phyloP scores from a whole-genome alignment of 2,113 vertebrate species.

The Tapirus terrestris region DNA sequence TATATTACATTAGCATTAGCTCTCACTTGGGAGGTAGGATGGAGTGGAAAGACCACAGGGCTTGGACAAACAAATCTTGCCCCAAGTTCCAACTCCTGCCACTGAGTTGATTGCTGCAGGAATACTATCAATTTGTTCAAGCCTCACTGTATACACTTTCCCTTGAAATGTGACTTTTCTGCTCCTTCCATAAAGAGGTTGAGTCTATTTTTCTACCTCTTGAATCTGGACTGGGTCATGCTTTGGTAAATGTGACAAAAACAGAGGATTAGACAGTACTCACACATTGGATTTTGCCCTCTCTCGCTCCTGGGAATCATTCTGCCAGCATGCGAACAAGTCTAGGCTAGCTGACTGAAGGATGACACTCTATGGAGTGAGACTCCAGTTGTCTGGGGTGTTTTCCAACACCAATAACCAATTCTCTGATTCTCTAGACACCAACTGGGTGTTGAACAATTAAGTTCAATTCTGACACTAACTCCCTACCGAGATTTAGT shows the following conservation, averaged over 20 bases:
- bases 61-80: background rate
- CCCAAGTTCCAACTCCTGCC: background rate
- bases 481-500: background rate
- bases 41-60: background rate
- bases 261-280: background rate
- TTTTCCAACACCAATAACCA: background rate
- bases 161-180: background rate
- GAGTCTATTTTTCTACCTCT: background rate
- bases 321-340: background rate
- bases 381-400: background rate
- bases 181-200: background rate
- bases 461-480: background rate
- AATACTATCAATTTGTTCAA: background rate
- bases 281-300: background rate
- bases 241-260: constrained; percentile 2
- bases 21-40: background rate
- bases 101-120: background rate
- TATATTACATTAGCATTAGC: background rate
- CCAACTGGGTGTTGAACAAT: background rate
- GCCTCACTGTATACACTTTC: background rate
- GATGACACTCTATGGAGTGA: background rate
- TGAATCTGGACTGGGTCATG: background rate
- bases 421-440: background rate
- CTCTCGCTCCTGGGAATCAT: background rate
- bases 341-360: background rate